Evolutionary conservation across 2,113 vertebrate genomes (phyloP), one percentile per base, ranked within the genome.

Genomic region (Carassius carassius): DNA sequence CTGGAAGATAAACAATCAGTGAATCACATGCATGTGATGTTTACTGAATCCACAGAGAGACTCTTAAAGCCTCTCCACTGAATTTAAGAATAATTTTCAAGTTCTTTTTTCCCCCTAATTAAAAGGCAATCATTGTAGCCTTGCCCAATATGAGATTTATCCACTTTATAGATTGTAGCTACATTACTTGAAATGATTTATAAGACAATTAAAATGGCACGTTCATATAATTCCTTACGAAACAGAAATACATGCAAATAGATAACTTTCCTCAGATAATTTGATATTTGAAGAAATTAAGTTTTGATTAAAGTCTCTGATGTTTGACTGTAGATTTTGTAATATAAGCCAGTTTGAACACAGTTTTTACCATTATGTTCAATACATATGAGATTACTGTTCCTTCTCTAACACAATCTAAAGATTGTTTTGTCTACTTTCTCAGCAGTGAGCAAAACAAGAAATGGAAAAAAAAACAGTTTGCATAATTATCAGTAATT

Each of bases 41-140:
- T 81, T 47, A 67, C 58, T 35, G 17, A 25, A 63, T 81, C 79
- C 44, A 69, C 79, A 49, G 3, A 67, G 37, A 51, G 44, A 51
- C 44, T 32, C 44, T 81, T 62, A 49, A 81, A 81, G 4, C n/a
- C 23, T 49, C 78, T 29, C 23, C 29, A 25, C 35, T 29, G 4
- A 49, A 11, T 70, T 37, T 29, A 67, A 32, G 67, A 7, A 9
- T 21, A 11, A 21, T 41, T 11, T 70, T 35, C 29, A 37, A 37
- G 37, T 21, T 9, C 4, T 41, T 21, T 11, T 16, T 51, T 16
- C 49, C 21, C 12, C 10, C 9, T 41, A 70, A 10, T 70, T 41
- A 37, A 70, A 70, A 37, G 9, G 19, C 35, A 41, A 41, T 72
- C 17, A 11, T 11, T 41, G 19, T n/a, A n/a, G 35, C 9, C 0